A percentile compares a stretch with the other conserved stretches of the same genome.
phyloP scores from a whole-genome alignment of 2,888 invertebrate genomes.

The Amitus sp. region DNA sequence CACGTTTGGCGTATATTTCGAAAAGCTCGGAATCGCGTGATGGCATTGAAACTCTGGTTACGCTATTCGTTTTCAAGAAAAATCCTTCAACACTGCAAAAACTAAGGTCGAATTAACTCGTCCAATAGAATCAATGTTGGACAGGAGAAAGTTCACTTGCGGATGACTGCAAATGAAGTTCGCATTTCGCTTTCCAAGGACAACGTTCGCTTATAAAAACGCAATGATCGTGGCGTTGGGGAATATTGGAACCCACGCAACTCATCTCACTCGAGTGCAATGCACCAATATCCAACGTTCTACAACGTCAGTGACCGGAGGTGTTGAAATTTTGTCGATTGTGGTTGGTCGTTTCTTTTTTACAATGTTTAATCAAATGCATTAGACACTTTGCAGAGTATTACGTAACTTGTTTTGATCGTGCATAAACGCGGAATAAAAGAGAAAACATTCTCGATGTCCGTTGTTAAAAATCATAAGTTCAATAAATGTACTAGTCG shows the following conservation, averaged over 20 bases:
- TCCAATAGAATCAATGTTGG: conserved; percentile 5
- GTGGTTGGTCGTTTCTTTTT: too few relatives aligned
- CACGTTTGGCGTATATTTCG: too few relatives aligned
- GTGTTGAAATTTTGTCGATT: neutral
- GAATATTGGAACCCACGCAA: conserved; percentile 11
- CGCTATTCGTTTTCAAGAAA: neutral
- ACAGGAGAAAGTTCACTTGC: conserved; percentile 14
- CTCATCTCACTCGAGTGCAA: neutral
- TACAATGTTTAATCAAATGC: too few relatives aligned
- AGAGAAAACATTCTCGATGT: too few relatives aligned
- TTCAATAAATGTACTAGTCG: too few relatives aligned
- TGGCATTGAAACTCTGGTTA: too few relatives aligned
- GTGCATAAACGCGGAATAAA: too few relatives aligned
- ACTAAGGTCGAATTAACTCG: neutral
- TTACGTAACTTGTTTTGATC: too few relatives aligned
- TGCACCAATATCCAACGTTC: neutral
- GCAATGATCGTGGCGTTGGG: conserved; percentile 32
- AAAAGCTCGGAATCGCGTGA: too few relatives aligned
- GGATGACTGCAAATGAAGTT: conserved; percentile 18
- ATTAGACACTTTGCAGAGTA: too few relatives aligned
- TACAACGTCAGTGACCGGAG: neutral
- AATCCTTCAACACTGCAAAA: neutral
- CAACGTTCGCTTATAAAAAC: conserved; percentile 22
- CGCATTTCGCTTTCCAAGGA: conserved; percentile 46
- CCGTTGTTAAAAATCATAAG: too few relatives aligned